These are phyloP conservation scores for Tupaia chinensis DNA, from an alignment of 2,113 vertebrate genomes.

Conservation along the genomic window DNA sequence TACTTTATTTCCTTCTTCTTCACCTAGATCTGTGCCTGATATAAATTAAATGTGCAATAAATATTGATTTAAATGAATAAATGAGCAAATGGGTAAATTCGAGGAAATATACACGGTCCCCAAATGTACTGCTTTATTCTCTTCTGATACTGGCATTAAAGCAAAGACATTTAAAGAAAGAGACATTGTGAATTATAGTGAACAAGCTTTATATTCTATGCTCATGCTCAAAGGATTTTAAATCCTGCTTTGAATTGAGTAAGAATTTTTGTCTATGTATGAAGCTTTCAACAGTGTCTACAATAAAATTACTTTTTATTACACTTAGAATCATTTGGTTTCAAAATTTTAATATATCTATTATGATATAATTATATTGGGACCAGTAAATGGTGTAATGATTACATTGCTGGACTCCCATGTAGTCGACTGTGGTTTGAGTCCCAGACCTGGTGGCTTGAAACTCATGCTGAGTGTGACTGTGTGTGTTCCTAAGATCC, in stretches of 20 bases:
- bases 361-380: not conserved
- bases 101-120: not conserved
- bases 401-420: no score
- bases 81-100: not conserved
- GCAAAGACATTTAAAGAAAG: not conserved
- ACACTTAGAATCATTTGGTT: not conserved
- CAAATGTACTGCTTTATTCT: not conserved
- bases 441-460: no score
- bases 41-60: not conserved
- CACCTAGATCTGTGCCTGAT: not conserved
- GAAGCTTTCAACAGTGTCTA: not conserved
- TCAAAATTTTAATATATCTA: not conserved
- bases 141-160: not conserved
- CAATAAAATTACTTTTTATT: not conserved
- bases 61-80: slow-evolving; percentile 38
- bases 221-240: not conserved
- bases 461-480: no score
- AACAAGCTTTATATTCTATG: not conserved
- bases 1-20: not conserved
- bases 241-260: not conserved
- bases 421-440: no score
- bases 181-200: not conserved
- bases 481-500: no score
- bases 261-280: not conserved
- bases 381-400: no score